Base-by-base conservation (phyloP, 2,888 invertebrate species). In the Leucophenga montana region DNA sequence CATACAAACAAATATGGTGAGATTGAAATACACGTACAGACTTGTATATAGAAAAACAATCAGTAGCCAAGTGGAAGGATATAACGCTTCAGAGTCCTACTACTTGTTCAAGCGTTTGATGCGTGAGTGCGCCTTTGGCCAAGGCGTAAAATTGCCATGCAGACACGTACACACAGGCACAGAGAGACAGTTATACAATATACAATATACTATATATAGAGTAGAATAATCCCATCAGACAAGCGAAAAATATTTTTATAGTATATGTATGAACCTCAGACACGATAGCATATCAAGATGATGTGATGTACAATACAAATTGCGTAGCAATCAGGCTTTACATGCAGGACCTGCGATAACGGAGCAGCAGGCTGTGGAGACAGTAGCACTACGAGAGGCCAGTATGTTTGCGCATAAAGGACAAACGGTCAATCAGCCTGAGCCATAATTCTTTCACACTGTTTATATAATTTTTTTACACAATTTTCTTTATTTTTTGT, bases 61-160 rank as follows among this genome's bases (percentile, higher is more conserved):
- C 27, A 27, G 27, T 27, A 2, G 27, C 3, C 27, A 27, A 27
- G 27, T 27, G 27, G 27, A 2, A 27, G 27, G 27, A 27, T 27
- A 27, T 27, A 27, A 27, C 27, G 27, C 27, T 27, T 27, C 27
- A 27, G 27, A 2, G 27, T 27, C 3, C 27, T 27, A 4, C 27
- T 27, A 27, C 27, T 27, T 27, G 54, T 9, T 11, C 16, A 59
- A 27, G 59, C 18, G 16, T 59, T 18, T 11, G 3, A 22, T 48
- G 62, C 27, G 62, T 64, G 62, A 11, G 57, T 50, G 50, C 16
- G 50, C 33, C 31, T 27, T 59, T 59, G 59, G n/a, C 31, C 59
- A 16, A 31, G 61, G 61, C 61, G 44, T 44, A 18, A 62, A 39
- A 56, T 56, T 62, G 44, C 14, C 27, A 44, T 64, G 39, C 20